These are phyloP conservation scores for Haemorhous mexicanus DNA, from an alignment of 2,113 vertebrate species.

Conservation along the genomic window DNA sequence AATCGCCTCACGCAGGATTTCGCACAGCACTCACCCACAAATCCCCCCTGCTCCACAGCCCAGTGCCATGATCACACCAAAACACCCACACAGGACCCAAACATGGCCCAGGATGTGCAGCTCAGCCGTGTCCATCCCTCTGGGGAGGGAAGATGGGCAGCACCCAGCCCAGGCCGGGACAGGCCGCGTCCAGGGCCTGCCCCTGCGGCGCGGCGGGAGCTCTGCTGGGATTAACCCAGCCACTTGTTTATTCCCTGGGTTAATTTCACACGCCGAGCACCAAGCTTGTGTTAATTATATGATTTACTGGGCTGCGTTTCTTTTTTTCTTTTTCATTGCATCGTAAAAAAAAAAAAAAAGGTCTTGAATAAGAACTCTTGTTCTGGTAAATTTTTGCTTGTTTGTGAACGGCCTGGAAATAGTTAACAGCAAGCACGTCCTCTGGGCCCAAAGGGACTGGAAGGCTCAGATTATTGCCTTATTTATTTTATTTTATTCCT, in stretches of 20 bases:
- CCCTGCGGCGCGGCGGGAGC: background rate
- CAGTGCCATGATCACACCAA: accelerated
- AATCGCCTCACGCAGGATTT: background rate
- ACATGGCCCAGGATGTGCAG: background rate
- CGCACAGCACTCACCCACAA: accelerated
- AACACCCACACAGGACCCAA: background rate
- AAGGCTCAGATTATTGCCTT: slow-evolving; percentile 41
- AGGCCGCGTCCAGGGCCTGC: background rate
- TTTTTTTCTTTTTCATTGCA: slow-evolving; percentile 38
- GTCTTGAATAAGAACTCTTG: slow-evolving; percentile 25
- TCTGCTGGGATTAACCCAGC: slow-evolving; percentile 11
- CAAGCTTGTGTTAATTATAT: slow-evolving; percentile 55
- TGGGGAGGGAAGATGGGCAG: background rate
- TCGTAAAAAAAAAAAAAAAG: slow-evolving; percentile 30
- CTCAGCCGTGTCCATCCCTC: accelerated
- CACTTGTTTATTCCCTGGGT: slow-evolving; percentile 50
- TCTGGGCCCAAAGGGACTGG: background rate
- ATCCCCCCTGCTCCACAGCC: background rate
- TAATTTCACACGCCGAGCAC: slow-evolving; percentile 59
- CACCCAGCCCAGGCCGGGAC: background rate
- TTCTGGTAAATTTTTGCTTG: slow-evolving; percentile 45
- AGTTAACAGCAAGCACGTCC: background rate
- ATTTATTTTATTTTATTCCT: slow-evolving; percentile 66
- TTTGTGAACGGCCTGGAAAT: slow-evolving; percentile 28
- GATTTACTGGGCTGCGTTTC: slow-evolving; percentile 34